Evolutionary conservation across 2,797 vertebrate genomes (phyloP), one percentile per base, ranked within the genome.

Genomic region (Protonibea diacanthus): DNA sequence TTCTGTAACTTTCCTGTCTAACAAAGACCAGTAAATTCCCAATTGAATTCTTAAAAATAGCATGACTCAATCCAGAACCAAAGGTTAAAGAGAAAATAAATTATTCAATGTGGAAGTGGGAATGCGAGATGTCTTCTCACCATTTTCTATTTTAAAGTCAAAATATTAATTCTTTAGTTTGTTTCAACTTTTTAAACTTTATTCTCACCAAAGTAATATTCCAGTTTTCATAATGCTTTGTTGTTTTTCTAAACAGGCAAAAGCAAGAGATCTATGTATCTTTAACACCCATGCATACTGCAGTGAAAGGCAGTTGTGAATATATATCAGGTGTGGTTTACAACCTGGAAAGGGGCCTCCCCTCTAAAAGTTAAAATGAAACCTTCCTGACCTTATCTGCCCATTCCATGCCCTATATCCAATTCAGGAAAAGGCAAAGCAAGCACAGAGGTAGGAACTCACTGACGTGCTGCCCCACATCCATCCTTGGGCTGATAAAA

Each of bases 401-500:
- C 77, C 64, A 79, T 57, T 80, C 47, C 74, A 80, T 71, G 67
- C 68, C 71, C 48, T 44, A 71, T 84, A 77, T 89, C 65, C 73
- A 80, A 66, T 88, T 84, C 70, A 79, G 23, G 42, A 75, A 89
- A 89, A 83, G 2, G 42, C 73, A 77, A 42, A 68, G 83, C 79
- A 77, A 80, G 83, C 82, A 84, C 33, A 60, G 57, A 79, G 69
- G 63, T 70, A 84, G 77, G 63, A 83, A 86, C 23, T 75, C 78
- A 77, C 57, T 75, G 85, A 83, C 67, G 60, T 75, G 70, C 42
- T 74, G 85, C 82, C 80, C 74, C 81, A 81, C 88, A 86, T 83
- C 86, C 86, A 80, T 81, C 80, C 74, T 63, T 49, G 21, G 64
- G 72, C 75, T 90, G 83, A 90, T 90, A 91, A 89, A 88, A 83